These are phyloP conservation scores for Monodelphis domestica DNA, from an alignment of 2,797 vertebrate species.

Conservation along the genomic window DNA sequence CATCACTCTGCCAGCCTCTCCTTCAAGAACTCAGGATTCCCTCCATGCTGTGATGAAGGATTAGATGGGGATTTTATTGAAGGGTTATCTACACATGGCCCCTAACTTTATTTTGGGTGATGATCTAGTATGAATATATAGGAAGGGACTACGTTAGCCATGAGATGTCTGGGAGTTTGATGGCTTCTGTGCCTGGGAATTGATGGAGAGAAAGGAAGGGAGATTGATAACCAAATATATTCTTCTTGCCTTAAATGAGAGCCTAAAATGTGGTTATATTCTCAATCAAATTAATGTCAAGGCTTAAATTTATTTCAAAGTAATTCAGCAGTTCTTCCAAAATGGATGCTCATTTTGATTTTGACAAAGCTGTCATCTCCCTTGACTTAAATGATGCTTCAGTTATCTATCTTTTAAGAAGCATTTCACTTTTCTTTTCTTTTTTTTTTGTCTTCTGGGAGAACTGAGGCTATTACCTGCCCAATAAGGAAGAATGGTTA, in stretches of 20 bases:
- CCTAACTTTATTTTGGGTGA: slow-evolving; percentile 9
- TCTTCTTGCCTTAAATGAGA: background rate
- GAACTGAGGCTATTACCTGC: background rate
- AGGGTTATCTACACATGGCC: background rate
- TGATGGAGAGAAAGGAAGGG: slow-evolving; percentile 28
- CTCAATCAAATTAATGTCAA: background rate
- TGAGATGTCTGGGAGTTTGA: background rate
- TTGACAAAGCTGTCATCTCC: background rate
- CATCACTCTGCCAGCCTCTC: background rate
- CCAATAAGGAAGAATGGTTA: background rate
- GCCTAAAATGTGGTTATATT: background rate
- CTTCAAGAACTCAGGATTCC: background rate
- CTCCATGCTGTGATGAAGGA: background rate
- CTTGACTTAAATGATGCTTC: background rate
- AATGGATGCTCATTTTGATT: background rate
- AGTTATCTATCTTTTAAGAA: background rate
- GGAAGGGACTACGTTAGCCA: background rate
- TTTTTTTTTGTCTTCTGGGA: background rate
- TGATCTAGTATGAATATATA: background rate
- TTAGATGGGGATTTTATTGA: background rate
- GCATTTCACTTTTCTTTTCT: background rate
- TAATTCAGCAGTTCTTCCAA: background rate
- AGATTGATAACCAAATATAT: background rate
- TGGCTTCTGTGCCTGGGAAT: slow-evolving; percentile 17
- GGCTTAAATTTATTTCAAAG: background rate